A percentile compares a stretch with the other conserved stretches of the same genome.
These are phyloP conservation scores for Chloroceryle amazona DNA, from an alignment of 2,797 vertebrate species.

Conservation along the genomic window DNA sequence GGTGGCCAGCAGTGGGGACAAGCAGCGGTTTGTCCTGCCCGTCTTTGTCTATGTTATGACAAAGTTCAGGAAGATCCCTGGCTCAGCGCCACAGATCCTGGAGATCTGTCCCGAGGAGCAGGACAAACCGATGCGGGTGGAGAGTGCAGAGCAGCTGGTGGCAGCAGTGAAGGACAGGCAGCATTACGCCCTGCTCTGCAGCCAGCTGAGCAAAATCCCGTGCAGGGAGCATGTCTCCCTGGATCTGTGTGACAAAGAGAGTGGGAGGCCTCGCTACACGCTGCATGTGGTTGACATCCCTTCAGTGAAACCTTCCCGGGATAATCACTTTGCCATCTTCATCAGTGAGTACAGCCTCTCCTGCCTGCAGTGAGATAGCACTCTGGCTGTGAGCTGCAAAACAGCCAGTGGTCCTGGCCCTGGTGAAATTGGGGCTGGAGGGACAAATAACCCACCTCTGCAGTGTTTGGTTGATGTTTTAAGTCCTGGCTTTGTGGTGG, in stretches of 20 bases:
- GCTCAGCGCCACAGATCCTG: conserved; percentile 72
- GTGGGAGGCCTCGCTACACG: conserved; percentile 89
- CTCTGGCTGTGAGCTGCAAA: neutral
- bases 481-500: neutral
- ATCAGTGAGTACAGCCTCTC: conserved; percentile 88
- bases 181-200: conserved; percentile 89
- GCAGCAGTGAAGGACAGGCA: conserved; percentile 89
- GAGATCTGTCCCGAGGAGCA: conserved; percentile 82
- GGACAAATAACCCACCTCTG: neutral
- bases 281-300: conserved; percentile 91
- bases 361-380: neutral
- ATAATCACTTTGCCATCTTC: conserved; percentile 94
- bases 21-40: conserved; percentile 87
- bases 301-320: conserved; percentile 83
- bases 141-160: conserved; percentile 80
- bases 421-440: neutral
- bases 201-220: conserved; percentile 83
- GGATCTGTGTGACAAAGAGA: conserved; percentile 88
- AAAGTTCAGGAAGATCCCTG: conserved; percentile 89
- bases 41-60: conserved; percentile 94
- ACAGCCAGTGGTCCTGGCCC: fast-evolving
- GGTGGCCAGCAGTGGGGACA: conserved; percentile 75
- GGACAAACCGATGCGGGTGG: conserved; percentile 82
- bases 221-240: conserved; percentile 83
- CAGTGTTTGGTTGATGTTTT: fast-evolving